A percentile compares a stretch with the other conserved stretches of the same genome.
These are phyloP conservation scores for Pachyramphus minor DNA, from an alignment of 2,113 vertebrate genomes.

Conservation along the genomic window DNA sequence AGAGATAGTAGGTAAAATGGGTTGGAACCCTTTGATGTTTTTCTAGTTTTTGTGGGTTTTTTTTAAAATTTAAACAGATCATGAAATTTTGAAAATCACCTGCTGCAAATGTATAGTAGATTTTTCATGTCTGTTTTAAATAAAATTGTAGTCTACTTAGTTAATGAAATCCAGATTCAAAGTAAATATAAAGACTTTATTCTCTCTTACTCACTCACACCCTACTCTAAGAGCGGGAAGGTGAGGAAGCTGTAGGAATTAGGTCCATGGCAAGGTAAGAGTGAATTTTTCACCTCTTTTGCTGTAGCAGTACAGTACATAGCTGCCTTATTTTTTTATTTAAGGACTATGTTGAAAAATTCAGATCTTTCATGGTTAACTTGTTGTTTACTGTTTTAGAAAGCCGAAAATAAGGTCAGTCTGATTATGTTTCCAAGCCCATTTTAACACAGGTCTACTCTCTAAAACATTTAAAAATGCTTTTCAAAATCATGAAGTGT, in stretches of 20 bases:
- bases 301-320: not conserved
- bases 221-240: not conserved
- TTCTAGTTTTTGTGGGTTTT: not conserved
- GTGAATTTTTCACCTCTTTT: not conserved
- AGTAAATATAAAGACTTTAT: not conserved
- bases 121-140: not conserved
- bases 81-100: not conserved
- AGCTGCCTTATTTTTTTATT: not conserved
- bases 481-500: conserved; percentile 17
- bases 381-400: not conserved
- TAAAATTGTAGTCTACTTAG: not conserved
- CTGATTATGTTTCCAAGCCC: not conserved
- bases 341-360: not conserved
- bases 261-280: not conserved
- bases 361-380: not conserved
- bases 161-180: not conserved
- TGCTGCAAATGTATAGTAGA: not conserved
- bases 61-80: not conserved
- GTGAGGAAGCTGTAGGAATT: not conserved
- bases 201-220: not conserved
- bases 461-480: not conserved
- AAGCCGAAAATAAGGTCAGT: not conserved
- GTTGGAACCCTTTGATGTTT: not conserved
- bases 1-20: not conserved
- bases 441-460: not conserved